A percentile compares a stretch with the other conserved stretches of the same genome.
These are phyloP conservation scores for Vanacampus margaritifer DNA, from an alignment of 2,113 vertebrate species.

Conservation along the genomic window DNA sequence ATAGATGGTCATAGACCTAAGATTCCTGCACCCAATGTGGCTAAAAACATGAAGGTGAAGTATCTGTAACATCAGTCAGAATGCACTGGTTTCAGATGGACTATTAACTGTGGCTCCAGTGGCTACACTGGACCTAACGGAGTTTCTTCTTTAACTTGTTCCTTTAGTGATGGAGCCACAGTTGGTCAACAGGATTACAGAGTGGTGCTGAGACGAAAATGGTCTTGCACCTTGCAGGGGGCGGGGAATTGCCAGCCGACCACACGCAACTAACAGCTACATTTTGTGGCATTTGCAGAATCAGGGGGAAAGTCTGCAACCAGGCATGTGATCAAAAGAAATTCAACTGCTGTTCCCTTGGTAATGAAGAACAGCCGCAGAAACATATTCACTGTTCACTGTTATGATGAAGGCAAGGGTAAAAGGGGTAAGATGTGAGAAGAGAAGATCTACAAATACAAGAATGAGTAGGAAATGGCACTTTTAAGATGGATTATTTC, in stretches of 20 bases:
- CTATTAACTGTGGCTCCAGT: background rate
- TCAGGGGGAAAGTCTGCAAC: background rate
- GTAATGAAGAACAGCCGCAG: too few relatives aligned
- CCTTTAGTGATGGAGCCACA: background rate
- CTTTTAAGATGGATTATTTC: too few relatives aligned
- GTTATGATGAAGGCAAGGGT: too few relatives aligned
- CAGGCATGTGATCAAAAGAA: background rate
- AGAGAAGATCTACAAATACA: too few relatives aligned
- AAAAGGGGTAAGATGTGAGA: too few relatives aligned
- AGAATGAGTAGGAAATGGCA: too few relatives aligned
- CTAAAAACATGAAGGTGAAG: background rate
- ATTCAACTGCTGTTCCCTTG: background rate
- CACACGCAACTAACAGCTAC: background rate
- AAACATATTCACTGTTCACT: too few relatives aligned
- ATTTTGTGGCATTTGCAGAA: background rate
- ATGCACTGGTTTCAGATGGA: background rate
- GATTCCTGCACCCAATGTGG: too few relatives aligned
- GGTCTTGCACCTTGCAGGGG: background rate
- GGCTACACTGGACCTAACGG: background rate
- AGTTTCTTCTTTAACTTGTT: background rate
- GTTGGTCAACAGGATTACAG: background rate
- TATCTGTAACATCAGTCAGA: background rate
- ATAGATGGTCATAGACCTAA: too few relatives aligned
- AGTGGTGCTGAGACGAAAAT: background rate
- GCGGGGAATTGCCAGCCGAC: background rate